A percentile compares a stretch with the other conserved stretches of the same genome.
phyloP scores from a whole-genome alignment of 2,888 invertebrate genomes.

The Hypomecis punctinalis region DNA sequence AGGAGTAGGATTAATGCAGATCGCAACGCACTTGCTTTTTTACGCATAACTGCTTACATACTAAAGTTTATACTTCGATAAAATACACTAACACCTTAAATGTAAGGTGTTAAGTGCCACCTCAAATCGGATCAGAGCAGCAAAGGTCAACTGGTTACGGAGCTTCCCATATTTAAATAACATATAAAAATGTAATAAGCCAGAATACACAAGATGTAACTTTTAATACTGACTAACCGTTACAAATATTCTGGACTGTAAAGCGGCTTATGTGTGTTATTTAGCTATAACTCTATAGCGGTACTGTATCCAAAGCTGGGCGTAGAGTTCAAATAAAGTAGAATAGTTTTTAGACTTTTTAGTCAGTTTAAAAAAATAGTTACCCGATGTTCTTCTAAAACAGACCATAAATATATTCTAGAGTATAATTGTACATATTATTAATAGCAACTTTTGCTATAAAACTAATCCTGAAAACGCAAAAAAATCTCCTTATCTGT shows the following conservation, averaged over 20 bases:
- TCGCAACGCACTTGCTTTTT: too few species aligned
- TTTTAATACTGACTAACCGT: conserved; percentile 49
- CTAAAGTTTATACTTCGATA: background rate
- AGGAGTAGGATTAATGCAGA: too few species aligned
- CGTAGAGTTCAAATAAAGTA: conserved; percentile 22
- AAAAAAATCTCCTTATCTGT: too few species aligned
- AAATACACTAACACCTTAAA: background rate
- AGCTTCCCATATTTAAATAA: conserved; percentile 41
- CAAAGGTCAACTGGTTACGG: conserved; percentile 35
- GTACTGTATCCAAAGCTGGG: conserved; percentile 40
- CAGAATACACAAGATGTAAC: conserved; percentile 34
- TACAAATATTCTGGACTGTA: conserved; percentile 58
- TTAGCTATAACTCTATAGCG: conserved; percentile 42
- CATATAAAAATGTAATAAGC: conserved; percentile 44
- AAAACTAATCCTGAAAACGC: too few species aligned
- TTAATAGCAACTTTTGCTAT: too few species aligned
- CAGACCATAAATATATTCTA: too few species aligned
- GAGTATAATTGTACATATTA: too few species aligned
- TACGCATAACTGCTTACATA: too few species aligned
- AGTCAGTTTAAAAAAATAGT: too few species aligned
- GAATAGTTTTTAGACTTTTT: conserved; percentile 14
- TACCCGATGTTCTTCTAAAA: too few species aligned
- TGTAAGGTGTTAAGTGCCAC: conserved; percentile 13
- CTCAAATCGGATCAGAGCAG: conserved; percentile 20
- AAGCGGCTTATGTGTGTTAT: conserved; percentile 70